Conservation (phyloP, 2,113 vertebrate species). For the Microtus montanus region DNA sequence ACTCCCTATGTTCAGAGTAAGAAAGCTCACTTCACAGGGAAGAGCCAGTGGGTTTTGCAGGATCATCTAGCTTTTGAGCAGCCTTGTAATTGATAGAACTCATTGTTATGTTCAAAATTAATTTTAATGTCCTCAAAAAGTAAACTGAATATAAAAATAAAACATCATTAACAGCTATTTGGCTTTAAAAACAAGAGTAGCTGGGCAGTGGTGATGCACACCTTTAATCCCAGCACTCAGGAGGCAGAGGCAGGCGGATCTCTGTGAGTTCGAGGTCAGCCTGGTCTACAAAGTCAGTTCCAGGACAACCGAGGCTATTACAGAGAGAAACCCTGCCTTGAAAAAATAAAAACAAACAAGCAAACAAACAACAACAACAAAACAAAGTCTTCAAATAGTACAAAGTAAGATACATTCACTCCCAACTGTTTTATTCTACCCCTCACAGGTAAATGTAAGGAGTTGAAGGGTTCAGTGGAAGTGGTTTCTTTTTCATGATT, state of each 20-base stretch:
- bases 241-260: background rate
- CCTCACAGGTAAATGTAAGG: background rate
- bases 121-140: conserved; percentile 18
- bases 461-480: background rate
- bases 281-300: background rate
- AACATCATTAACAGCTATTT: background rate
- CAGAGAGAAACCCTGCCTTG: background rate
- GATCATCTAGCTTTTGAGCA: background rate
- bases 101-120: conserved; percentile 9
- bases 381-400: background rate
- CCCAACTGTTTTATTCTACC: background rate
- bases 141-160: background rate
- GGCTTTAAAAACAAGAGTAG: background rate
- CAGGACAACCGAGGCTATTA: background rate
- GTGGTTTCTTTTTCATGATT: background rate
- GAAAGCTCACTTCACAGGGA: background rate
- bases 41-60: background rate
- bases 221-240: background rate
- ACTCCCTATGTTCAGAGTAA: background rate
- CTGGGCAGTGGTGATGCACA: background rate
- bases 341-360: background rate
- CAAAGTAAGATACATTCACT: background rate
- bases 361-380: background rate
- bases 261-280: background rate
- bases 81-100: background rate